Percentiles rank a stretch among this genome's conserved stretches.
phyloP scores from a whole-genome alignment of 2,888 invertebrate genomes.

The Aporophyla lueneburgensis region DNA sequence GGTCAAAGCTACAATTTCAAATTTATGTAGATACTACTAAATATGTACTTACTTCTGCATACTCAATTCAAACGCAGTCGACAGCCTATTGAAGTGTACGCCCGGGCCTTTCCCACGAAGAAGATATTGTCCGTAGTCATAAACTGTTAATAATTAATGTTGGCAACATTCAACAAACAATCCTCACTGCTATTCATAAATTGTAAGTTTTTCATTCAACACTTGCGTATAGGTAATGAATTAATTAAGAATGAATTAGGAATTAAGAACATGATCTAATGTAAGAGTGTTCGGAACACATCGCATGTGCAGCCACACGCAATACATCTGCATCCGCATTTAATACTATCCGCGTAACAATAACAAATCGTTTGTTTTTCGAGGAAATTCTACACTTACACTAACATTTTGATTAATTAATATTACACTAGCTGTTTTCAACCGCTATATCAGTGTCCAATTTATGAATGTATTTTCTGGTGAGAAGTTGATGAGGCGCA shows the following conservation, averaged over 20 bases:
- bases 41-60: not conserved
- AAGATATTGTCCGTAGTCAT: slow-evolving; percentile 4
- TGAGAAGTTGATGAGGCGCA: slow-evolving; percentile 17
- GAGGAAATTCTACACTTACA: slow-evolving; percentile 69
- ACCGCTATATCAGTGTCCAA: slow-evolving; percentile 35
- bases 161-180: slow-evolving; percentile 14
- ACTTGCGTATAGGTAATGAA: slow-evolving; percentile 32
- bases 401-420: slow-evolving; percentile 50
- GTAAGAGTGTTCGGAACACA: slow-evolving; percentile 40
- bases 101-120: slow-evolving; percentile 10
- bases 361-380: slow-evolving; percentile 71
- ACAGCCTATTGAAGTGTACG: not conserved
- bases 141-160: slow-evolving; percentile 23
- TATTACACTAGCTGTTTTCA: slow-evolving; percentile 36
- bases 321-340: slow-evolving; percentile 73
- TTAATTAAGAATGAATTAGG: slow-evolving; percentile 47
- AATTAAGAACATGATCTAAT: slow-evolving; percentile 64
- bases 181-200: slow-evolving; percentile 20
- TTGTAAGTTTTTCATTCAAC: slow-evolving; percentile 39
- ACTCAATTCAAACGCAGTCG: not conserved
- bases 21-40: not conserved
- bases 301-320: slow-evolving; percentile 57
- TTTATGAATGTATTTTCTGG: slow-evolving; percentile 21
- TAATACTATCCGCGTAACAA: slow-evolving; percentile 71
- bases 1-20: not conserved